Evolutionary conservation across 2,888 invertebrate genomes (phyloP), one percentile per base, ranked within the genome.

Genomic region (Ophion ventricosus): DNA sequence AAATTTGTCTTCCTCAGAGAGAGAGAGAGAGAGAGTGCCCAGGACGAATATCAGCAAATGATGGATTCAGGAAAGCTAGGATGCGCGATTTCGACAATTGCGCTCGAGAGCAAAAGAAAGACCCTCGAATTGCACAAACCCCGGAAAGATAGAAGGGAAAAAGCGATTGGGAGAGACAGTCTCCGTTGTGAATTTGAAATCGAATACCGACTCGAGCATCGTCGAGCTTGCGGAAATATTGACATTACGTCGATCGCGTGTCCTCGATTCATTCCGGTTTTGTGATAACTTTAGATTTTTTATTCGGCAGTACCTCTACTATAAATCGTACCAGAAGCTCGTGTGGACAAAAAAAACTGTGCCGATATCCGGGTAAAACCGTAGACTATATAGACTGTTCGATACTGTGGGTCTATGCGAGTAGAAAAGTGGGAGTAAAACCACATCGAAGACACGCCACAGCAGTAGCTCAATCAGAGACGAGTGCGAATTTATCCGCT

Each of bases 111-210:
- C 35, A 35, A 35, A 35, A 8, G 4, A 35, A 35, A n/a, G n/a
- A 7, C 35, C 35, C 35, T 35, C 35, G 8, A 7, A 1, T 35
- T 35, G 35, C 8, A 72, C 25, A 59, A 72, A n/a, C 40, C n/a
- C 25, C 35, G 40, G 40, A 57, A 59, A 72, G 72, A 40, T 35
- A 59, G 40, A 40, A 43, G 17, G 49, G 25, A 43, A 23, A 43
- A 23, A 66, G 20, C 0, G 35, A 66, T 17, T 20, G 26, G 20
- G 11, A 67, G 49, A 26, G 61, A 61, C 26, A 56, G 77, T 61
- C 80, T 26, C 73, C 72, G 73, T 77, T 77, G 76, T 72, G 56
- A 64, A 80, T 84, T 77, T 77, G 77, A 84, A 81, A 84, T 84
- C 84, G 84, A 81, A 80, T 84, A 76, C 64, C 77, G 74, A 81